Evolutionary conservation across 1,140 invertebrate genomes (phyloP).

Genomic region (Cheumatopsyche charites): DNA sequence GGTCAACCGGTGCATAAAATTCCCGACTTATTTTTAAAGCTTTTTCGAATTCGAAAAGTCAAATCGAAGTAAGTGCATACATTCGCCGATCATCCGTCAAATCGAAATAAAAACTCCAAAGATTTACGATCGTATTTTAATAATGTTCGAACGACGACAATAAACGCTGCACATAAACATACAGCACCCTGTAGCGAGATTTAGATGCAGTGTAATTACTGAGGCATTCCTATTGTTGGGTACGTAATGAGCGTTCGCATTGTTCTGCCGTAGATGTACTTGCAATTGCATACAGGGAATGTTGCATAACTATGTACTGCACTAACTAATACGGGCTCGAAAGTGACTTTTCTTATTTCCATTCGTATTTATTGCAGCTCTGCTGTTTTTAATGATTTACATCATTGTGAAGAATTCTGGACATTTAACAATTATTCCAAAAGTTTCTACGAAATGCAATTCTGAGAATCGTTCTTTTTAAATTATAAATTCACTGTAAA

Average conservation of each 20-base stretch:
- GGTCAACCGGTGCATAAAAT: neutral
- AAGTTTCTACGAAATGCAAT: neutral
- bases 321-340: neutral
- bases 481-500: too few relatives aligned
- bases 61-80: too few relatives aligned
- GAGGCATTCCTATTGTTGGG: slow-evolving; percentile 8
- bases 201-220: neutral
- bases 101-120: too few relatives aligned
- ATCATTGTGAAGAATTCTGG: too few relatives aligned
- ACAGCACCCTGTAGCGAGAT: neutral
- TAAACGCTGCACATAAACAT: too few relatives aligned
- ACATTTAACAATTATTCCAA: neutral
- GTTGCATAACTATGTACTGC: slow-evolving; percentile 4
- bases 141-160: too few relatives aligned
- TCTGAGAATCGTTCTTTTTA: too few relatives aligned
- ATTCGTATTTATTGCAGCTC: neutral
- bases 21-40: too few relatives aligned
- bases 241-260: slow-evolving; percentile 6
- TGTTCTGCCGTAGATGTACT: slow-evolving; percentile 5
- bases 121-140: too few relatives aligned
- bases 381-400: neutral
- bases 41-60: too few relatives aligned
- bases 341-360: neutral
- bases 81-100: too few relatives aligned
- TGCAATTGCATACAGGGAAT: slow-evolving; percentile 1